Conservation (phyloP, 1,140 invertebrate species). For the Euwallacea fornicatus region DNA sequence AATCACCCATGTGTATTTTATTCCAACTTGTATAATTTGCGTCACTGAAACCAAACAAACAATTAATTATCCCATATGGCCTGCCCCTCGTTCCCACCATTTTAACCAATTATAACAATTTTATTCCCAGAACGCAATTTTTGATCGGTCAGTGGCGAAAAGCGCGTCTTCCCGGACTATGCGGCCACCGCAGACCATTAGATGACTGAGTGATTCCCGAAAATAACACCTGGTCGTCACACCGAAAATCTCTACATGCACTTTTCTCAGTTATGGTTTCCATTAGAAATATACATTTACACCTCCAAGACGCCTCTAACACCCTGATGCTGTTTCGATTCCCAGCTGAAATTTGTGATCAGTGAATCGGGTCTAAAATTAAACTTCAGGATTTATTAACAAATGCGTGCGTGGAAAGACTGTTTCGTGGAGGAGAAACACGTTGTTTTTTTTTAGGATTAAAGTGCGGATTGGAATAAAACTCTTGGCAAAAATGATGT, state of each 20-base stretch:
- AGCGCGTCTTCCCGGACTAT: no score
- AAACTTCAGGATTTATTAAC: no score
- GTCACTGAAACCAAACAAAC: background rate
- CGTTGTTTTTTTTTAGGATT: no score
- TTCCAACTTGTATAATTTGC: background rate
- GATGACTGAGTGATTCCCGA: slow-evolving; percentile 34
- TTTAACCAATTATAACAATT: background rate
- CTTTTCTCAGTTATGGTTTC: background rate
- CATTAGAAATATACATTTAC: background rate
- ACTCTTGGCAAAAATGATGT: slow-evolving; percentile 31
- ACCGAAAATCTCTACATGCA: slow-evolving; percentile 3
- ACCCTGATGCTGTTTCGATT: background rate
- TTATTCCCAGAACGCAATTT: no score
- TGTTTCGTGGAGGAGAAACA: no score
- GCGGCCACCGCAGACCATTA: slow-evolving; percentile 14
- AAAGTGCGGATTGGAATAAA: no score
- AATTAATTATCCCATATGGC: background rate
- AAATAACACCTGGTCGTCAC: slow-evolving; percentile 22
- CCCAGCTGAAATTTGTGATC: no score
- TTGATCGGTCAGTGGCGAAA: background rate
- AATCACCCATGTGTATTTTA: background rate
- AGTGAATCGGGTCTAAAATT: no score
- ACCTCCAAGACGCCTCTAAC: background rate
- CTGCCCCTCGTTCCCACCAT: background rate
- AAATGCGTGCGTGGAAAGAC: no score